A percentile compares a stretch with the other conserved stretches of the same genome.
These are phyloP conservation scores for Enhydra lutris DNA, from an alignment of 2,113 vertebrate genomes.

Conservation along the genomic window DNA sequence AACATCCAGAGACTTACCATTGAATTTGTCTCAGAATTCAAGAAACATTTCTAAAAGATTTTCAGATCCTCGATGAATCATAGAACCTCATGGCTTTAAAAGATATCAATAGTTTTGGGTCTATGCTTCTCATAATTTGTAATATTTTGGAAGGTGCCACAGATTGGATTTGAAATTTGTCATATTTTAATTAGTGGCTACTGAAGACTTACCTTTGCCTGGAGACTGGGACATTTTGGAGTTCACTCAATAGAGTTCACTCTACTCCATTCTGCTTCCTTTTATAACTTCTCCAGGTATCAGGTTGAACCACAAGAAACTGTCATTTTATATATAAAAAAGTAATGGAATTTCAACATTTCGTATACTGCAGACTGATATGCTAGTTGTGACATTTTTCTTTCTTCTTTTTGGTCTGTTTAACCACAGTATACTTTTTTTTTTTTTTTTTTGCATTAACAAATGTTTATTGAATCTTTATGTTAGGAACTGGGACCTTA, in stretches of 20 bases:
- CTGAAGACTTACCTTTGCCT: background rate
- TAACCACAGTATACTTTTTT: background rate
- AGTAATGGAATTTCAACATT: background rate
- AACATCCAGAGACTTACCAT: background rate
- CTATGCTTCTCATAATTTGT: constrained; percentile 8
- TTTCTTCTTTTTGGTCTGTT: background rate
- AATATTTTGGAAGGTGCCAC: background rate
- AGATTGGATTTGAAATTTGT: background rate
- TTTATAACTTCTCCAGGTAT: background rate
- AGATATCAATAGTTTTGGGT: background rate
- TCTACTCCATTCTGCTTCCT: background rate
- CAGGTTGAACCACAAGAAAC: background rate
- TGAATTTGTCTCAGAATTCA: background rate
- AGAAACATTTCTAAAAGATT: background rate
- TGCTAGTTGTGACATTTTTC: background rate
- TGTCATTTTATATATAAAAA: background rate
- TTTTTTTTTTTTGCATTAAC: background rate
- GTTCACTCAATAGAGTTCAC: background rate
- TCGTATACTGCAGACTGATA: background rate
- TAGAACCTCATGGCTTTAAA: background rate
- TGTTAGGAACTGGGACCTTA: background rate
- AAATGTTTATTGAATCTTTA: background rate
- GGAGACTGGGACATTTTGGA: background rate
- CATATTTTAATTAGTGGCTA: background rate
- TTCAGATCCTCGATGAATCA: background rate